phyloP scores from a whole-genome alignment of 2,888 invertebrate genomes.

The Caenorhabditis sp. region DNA sequence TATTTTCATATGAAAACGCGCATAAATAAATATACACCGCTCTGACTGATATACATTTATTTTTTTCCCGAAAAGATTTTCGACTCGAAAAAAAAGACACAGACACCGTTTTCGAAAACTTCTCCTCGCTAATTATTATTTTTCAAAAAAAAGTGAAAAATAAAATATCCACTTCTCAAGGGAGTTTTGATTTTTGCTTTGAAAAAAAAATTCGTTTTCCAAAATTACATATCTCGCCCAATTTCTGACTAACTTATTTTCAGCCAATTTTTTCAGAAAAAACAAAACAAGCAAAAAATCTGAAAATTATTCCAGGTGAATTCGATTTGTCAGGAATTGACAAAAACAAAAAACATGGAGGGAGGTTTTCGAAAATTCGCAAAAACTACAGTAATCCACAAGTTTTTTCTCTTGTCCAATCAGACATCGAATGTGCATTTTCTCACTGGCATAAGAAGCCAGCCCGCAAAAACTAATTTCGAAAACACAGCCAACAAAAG shows the following conservation, averaged over 20 bases:
- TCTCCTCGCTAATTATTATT: neutral
- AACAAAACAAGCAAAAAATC: too few species aligned
- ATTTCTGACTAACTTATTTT: neutral
- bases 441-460: neutral
- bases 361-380: neutral
- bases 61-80: too few species aligned
- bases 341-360: neutral
- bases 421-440: too few species aligned
- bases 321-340: neutral
- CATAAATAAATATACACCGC: neutral
- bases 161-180: neutral
- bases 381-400: neutral
- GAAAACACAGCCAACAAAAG: too few species aligned
- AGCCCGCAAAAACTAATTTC: neutral
- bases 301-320: neutral
- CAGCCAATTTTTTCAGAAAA: neutral
- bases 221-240: neutral
- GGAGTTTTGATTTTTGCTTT: neutral
- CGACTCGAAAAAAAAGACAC: too few species aligned
- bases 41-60: too few species aligned
- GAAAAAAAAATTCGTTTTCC: neutral
- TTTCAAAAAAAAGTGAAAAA: too few species aligned
- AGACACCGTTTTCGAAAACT: neutral
- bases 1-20: neutral
- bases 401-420: too few species aligned